A percentile compares a stretch with the other conserved stretches of the same genome.
phyloP scores from a whole-genome alignment of 2,113 vertebrate species.

The Pimephales promelas region DNA sequence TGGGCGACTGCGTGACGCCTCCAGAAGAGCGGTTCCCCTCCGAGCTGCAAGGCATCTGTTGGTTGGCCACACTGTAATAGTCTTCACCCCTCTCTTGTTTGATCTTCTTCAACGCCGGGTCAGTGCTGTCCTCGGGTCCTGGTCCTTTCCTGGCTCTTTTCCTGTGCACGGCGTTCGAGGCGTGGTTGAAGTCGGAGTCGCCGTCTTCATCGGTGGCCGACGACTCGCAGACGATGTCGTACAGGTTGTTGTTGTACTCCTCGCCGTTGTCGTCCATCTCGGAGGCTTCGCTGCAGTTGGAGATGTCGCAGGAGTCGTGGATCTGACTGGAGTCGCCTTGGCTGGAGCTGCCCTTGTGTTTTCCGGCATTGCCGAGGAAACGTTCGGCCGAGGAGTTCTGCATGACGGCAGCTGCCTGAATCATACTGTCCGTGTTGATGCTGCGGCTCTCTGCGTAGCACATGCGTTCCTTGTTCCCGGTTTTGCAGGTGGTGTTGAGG shows the following conservation, averaged over 20 bases:
- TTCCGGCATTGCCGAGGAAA: constrained; percentile 67
- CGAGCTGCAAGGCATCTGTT: constrained; percentile 70
- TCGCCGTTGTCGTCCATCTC: constrained; percentile 82
- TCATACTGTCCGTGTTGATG: constrained; percentile 82
- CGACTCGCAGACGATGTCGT: constrained; percentile 87
- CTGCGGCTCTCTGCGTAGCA: constrained; percentile 85
- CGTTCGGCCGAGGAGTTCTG: constrained; percentile 80
- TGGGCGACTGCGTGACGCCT: constrained; percentile 75
- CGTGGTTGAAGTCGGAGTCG: constrained; percentile 80
- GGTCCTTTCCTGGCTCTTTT: constrained; percentile 67
- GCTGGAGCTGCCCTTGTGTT: constrained; percentile 71
- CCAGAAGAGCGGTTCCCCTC: constrained; percentile 66
- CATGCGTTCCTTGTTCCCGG: constrained; percentile 79
- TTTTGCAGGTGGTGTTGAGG: constrained; percentile 81
- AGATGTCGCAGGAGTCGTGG: constrained; percentile 85
- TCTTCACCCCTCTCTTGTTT: constrained; percentile 87
- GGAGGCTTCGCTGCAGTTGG: constrained; percentile 85
- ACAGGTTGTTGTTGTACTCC: constrained; percentile 83
- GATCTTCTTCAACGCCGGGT: constrained; percentile 83
- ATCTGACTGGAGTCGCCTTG: constrained; percentile 78
- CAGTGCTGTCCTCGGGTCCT: constrained; percentile 62
- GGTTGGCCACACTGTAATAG: constrained; percentile 83
- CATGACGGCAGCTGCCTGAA: constrained; percentile 77
- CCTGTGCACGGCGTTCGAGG: constrained; percentile 60
- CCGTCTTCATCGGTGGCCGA: constrained; percentile 87